phyloP scores from a whole-genome alignment of 2,888 invertebrate genomes.

The Acholoe squamosa region DNA sequence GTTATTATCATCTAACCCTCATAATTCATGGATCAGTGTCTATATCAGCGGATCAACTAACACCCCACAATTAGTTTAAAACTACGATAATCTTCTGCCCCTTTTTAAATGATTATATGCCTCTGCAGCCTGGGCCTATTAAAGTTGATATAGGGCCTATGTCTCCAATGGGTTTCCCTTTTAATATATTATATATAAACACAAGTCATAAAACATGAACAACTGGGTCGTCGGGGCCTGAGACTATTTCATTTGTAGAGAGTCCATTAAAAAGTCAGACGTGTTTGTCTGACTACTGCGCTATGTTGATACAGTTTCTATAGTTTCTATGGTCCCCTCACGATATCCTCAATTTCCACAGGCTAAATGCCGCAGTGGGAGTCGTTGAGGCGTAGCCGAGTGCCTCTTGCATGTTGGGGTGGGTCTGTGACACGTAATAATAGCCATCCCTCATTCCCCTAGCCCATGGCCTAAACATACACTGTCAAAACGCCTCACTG shows the following conservation, averaged over 20 bases:
- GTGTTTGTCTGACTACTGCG: not conserved
- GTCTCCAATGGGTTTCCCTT: too few species aligned
- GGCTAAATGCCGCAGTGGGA: not conserved
- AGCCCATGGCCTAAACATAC: not conserved
- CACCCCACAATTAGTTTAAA: not conserved
- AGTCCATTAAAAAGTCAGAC: constrained; percentile 14
- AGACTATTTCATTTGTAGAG: not conserved
- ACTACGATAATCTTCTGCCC: not conserved
- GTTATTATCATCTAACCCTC: not conserved
- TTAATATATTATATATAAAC: too few species aligned
- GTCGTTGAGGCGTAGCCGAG: not conserved
- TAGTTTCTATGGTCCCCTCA: not conserved
- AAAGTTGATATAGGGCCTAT: too few species aligned
- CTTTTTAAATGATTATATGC: too few species aligned
- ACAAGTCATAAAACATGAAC: not conserved
- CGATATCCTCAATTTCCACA: not conserved
- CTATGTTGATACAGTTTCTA: constrained; percentile 5
- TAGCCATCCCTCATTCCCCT: not conserved
- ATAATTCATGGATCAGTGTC: not conserved
- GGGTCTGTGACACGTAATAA: constrained; percentile 23
- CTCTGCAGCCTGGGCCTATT: too few species aligned
- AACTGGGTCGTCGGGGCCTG: not conserved
- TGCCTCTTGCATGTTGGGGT: not conserved
- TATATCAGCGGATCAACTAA: not conserved
- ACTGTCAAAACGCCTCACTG: constrained; percentile 35